A percentile compares a stretch with the other conserved stretches of the same genome.
phyloP scores from a whole-genome alignment of 2,888 invertebrate species.

The Leptopilina syphax region DNA sequence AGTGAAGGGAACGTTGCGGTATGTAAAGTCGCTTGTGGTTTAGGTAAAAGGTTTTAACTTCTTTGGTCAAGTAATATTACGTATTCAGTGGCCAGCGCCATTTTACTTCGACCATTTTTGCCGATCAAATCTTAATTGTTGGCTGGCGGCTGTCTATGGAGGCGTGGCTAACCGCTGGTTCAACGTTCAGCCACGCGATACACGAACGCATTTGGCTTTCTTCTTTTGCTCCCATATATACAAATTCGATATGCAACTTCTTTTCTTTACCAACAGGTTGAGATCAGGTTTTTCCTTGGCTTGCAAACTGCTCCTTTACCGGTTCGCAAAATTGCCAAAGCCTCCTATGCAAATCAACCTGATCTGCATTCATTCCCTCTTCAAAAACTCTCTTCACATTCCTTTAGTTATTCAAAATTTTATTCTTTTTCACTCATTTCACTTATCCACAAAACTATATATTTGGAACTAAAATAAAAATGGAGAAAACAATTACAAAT shows the following conservation, averaged over 20 bases:
- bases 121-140: slow-evolving; percentile 78
- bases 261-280: slow-evolving; percentile 38
- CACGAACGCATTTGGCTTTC: slow-evolving; percentile 72
- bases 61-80: slow-evolving; percentile 66
- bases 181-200: slow-evolving; percentile 75
- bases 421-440: background rate
- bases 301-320: slow-evolving; percentile 49
- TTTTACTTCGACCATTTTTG: slow-evolving; percentile 77
- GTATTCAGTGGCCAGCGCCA: slow-evolving; percentile 75
- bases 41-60: slow-evolving; percentile 47
- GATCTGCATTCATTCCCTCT: slow-evolving; percentile 45
- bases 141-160: slow-evolving; percentile 77
- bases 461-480: too few species aligned
- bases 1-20: background rate
- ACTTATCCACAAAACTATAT: too few species aligned
- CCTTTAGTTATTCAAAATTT: background rate
- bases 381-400: background rate
- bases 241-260: slow-evolving; percentile 51
- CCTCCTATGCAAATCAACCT: slow-evolving; percentile 66
- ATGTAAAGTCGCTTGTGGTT: slow-evolving; percentile 43
- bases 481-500: too few species aligned
- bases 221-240: slow-evolving; percentile 57
- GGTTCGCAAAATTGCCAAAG: slow-evolving; percentile 59
- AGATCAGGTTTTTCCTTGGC: slow-evolving; percentile 52
- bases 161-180: slow-evolving; percentile 75